phyloP scores from a whole-genome alignment of 2,888 invertebrate genomes.

The Labia minor region DNA sequence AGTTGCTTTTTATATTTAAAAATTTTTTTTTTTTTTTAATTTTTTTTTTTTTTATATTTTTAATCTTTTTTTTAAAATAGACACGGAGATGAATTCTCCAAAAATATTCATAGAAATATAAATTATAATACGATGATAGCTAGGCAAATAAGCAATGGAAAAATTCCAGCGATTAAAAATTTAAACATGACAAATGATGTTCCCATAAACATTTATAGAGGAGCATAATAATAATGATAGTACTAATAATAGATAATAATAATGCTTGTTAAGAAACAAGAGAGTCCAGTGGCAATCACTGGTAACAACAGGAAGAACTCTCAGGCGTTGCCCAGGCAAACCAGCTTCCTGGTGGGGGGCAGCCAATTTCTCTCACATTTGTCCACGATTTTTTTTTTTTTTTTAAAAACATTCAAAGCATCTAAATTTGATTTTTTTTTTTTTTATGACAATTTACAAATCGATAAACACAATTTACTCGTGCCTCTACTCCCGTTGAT shows the following conservation, averaged over 20 bases:
- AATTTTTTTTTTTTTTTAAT: neutral
- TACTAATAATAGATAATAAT: constrained; percentile 7
- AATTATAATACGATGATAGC: constrained; percentile 24
- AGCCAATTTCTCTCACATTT: neutral
- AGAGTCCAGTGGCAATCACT: constrained; percentile 13
- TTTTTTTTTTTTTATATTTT: no score
- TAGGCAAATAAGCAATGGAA: constrained; percentile 26
- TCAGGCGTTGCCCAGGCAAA: neutral
- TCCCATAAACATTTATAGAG: constrained; percentile 23
- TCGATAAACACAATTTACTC: constrained; percentile 24
- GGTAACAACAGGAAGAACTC: constrained; percentile 13
- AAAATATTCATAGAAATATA: constrained; percentile 18
- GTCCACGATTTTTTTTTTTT: constrained; percentile 1
- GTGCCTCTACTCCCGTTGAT: constrained; percentile 18
- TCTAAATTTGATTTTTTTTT: constrained; percentile 23
- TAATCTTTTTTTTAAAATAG: neutral
- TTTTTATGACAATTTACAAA: constrained; percentile 26
- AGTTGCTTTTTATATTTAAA: neutral
- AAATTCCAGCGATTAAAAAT: constrained; percentile 25
- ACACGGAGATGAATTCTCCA: constrained; percentile 16
- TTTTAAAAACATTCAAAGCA: constrained; percentile 26
- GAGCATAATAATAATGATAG: constrained; percentile 23
- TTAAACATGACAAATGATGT: constrained; percentile 26
- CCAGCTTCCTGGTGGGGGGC: neutral
- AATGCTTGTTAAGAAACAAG: constrained; percentile 13